phyloP scores from a whole-genome alignment of 2,113 vertebrate genomes.

The Sturnus vulgaris region DNA sequence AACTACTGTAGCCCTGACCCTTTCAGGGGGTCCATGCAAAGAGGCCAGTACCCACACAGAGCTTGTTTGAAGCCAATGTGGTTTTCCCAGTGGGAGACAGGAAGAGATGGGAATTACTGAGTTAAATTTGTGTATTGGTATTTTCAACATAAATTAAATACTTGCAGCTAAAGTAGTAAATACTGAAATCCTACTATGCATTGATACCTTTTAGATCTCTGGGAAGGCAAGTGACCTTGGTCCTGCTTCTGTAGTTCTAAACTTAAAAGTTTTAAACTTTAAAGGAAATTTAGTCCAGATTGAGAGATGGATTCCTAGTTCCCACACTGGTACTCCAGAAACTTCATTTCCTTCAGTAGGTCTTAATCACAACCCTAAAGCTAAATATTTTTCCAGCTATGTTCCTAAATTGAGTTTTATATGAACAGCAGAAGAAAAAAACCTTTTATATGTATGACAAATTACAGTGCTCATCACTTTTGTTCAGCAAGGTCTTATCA shows the following conservation, averaged over 20 bases:
- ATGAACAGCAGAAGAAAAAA: not conserved
- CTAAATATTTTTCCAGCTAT: not conserved
- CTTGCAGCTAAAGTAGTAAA: constrained; percentile 52
- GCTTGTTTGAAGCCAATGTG: constrained; percentile 12
- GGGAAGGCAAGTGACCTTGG: not conserved
- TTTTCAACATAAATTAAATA: constrained; percentile 39
- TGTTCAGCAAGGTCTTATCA: not conserved
- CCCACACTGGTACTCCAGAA: not conserved
- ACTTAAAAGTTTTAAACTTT: constrained; percentile 13
- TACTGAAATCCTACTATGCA: constrained; percentile 1
- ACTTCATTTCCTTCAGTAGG: not conserved
- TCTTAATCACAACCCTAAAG: not conserved
- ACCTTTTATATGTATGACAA: not conserved
- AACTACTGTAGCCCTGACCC: not conserved
- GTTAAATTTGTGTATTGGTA: constrained; percentile 40
- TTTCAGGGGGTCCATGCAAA: not conserved
- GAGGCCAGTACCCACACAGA: not conserved
- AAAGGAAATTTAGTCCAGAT: constrained; percentile 23
- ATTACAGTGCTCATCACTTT: not conserved
- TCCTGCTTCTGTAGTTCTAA: not conserved
- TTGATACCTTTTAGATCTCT: constrained; percentile 23
- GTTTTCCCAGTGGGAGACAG: constrained; percentile 38
- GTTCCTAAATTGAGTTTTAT: not conserved
- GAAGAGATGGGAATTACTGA: constrained; percentile 31
- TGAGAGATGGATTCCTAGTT: not conserved